Evolutionary conservation across 2,888 invertebrate genomes (phyloP), one percentile per base, ranked within the genome.

Genomic region (Mesoligia furuncula): DNA sequence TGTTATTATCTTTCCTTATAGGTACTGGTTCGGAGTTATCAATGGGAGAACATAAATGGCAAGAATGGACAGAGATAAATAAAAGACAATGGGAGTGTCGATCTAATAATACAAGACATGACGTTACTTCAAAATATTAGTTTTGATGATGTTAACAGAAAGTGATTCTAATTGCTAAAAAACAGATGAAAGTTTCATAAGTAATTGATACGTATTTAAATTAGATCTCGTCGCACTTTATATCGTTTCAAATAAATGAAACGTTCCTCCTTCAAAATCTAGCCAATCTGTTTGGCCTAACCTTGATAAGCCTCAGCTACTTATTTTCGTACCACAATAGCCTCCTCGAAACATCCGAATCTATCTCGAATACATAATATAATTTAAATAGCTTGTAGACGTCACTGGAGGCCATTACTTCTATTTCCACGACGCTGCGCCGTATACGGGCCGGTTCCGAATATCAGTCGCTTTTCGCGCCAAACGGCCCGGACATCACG

Each of bases 401-500:
- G 84, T 88, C 86, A 84, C 31, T 27, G 73, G 70, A 70, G 73
- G 76, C 75, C 77, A 86, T 88, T 82, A 86, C 80, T 85, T 81
- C 81, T 81, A 81, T 87, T 87, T 88, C 84, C 84, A 79, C 76
- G 54, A 79, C 83, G 79, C 45, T 87, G 80, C 75, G 67, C 80
- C 83, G 75, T 75, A 84, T 77, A 76, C 81, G 75, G 79, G 68
- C 73, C 73, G 70, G 81, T 81, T 78, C 87, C 83, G 84, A 87
- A 85, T 86, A 86, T 88, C 77, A 84, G 86, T 85, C 86, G 87
- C 87, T 88, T 90, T 90, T 87, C 86, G 86, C 85, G 84, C 85
- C 86, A 89, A 91, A 87, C 90, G 89, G 87, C 67, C 81, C 85
- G 90, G 85, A 90, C 82, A 85, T 88, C 86, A 89, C 84, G 88